Conservation (phyloP, 2,797 vertebrate genomes). For the Sphenopsis melanotis region DNA sequence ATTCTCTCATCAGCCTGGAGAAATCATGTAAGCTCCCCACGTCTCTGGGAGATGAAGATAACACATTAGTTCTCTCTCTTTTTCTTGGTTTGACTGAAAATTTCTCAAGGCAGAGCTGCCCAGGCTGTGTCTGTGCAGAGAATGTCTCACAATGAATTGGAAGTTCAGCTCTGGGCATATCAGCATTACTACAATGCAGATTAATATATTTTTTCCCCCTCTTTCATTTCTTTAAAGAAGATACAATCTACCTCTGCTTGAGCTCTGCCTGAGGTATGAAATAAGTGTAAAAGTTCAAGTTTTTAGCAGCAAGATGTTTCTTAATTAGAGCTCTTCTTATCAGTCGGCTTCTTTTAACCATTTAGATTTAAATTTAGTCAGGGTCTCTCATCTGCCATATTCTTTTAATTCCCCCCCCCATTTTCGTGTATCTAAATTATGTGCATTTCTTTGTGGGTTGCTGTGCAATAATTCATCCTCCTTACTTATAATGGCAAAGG, state of each 20-base stretch:
- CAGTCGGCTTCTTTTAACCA: neutral
- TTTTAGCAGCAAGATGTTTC: slow-evolving; percentile 5
- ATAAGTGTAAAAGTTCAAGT: neutral
- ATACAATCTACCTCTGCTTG: slow-evolving; percentile 33
- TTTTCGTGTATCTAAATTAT: neutral
- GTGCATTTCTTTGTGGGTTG: neutral
- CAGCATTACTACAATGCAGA: neutral
- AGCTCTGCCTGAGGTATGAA: slow-evolving; percentile 18
- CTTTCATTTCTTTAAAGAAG: slow-evolving; percentile 24
- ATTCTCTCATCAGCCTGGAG: neutral
- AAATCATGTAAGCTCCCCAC: neutral
- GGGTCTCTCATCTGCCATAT: neutral
- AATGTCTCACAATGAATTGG: accelerated
- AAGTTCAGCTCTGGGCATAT: neutral
- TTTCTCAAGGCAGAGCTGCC: neutral
- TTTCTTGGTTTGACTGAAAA: neutral
- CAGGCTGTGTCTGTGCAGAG: accelerated
- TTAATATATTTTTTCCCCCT: neutral
- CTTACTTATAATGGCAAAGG: neutral
- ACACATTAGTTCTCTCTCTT: neutral
- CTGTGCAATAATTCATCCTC: neutral
- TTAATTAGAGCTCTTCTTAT: slow-evolving; percentile 34
- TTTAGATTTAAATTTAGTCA: neutral
- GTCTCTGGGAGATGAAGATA: neutral
- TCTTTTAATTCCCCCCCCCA: neutral